A percentile compares a stretch with the other conserved stretches of the same genome.
phyloP scores from a whole-genome alignment of 1,140 invertebrate species.

The Pogonus chalceus region DNA sequence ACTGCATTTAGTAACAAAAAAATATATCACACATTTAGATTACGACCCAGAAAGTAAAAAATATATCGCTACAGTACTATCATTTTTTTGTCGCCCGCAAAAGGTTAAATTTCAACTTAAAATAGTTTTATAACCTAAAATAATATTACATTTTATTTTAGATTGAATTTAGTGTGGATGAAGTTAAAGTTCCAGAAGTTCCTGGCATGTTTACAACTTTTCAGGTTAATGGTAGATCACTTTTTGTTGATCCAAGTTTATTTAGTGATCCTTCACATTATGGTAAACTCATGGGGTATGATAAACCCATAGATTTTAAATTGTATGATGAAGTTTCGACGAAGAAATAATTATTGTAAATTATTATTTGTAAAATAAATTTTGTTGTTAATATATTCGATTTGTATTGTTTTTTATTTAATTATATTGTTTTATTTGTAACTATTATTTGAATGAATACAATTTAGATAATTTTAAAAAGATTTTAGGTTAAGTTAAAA shows the following conservation, averaged over 20 bases:
- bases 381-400: no score
- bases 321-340: conserved; percentile 28
- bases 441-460: no score
- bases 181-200: conserved; percentile 67
- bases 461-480: no score
- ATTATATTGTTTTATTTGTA: no score
- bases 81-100: conserved; percentile 52
- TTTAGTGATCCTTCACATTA: conserved; percentile 67
- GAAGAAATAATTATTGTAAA: neutral
- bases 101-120: conserved; percentile 38
- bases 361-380: no score
- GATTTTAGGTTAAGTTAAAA: no score
- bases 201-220: conserved; percentile 76
- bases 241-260: conserved; percentile 63
- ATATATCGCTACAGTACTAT: conserved; percentile 60
- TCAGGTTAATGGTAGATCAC: conserved; percentile 51
- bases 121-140: neutral
- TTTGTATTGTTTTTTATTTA: no score
- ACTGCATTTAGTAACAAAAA: conserved; percentile 71
- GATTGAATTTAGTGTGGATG: conserved; percentile 60
- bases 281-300: conserved; percentile 77
- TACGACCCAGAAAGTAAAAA: conserved; percentile 53
- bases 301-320: conserved; percentile 79
- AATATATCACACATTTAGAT: conserved; percentile 70
- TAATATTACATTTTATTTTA: conserved; percentile 37